Conservation (phyloP, 1,140 invertebrate species). For the Plectrocnemia conspersa region DNA sequence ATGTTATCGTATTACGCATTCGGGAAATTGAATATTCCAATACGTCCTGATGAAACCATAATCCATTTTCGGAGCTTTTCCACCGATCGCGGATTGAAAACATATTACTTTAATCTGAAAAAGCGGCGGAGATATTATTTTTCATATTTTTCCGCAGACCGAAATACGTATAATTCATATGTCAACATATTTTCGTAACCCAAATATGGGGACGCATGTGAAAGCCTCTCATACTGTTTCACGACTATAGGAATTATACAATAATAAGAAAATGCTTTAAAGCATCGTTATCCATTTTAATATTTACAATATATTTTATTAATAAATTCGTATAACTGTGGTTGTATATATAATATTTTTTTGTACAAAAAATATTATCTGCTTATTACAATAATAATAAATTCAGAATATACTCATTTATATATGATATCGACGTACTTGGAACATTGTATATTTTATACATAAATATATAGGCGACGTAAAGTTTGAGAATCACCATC, state of each 20-base stretch:
- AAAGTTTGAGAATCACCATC: constrained; percentile 16
- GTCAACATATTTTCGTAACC: constrained; percentile 29
- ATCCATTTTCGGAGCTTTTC: too few species aligned
- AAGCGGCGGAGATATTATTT: constrained; percentile 23
- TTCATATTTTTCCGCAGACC: constrained; percentile 16
- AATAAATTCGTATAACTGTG: too few species aligned
- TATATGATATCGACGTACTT: not conserved
- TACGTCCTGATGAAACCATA: too few species aligned
- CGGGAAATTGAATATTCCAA: not conserved
- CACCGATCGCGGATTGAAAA: too few species aligned
- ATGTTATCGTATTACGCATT: not conserved
- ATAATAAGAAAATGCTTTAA: too few species aligned
- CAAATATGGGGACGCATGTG: constrained; percentile 21
- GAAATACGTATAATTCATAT: constrained; percentile 27
- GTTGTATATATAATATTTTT: too few species aligned
- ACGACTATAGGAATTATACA: too few species aligned
- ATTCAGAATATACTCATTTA: not conserved
- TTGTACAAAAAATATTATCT: constrained; percentile 1
- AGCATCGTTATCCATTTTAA: too few species aligned
- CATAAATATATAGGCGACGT: too few species aligned
- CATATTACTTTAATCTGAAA: constrained; percentile 25
- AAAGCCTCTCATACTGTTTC: constrained; percentile 17
- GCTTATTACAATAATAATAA: not conserved
- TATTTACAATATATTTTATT: too few species aligned
- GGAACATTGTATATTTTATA: too few species aligned